phyloP scores from a whole-genome alignment of 2,797 vertebrate species.

The Tamandua tetradactyla region DNA sequence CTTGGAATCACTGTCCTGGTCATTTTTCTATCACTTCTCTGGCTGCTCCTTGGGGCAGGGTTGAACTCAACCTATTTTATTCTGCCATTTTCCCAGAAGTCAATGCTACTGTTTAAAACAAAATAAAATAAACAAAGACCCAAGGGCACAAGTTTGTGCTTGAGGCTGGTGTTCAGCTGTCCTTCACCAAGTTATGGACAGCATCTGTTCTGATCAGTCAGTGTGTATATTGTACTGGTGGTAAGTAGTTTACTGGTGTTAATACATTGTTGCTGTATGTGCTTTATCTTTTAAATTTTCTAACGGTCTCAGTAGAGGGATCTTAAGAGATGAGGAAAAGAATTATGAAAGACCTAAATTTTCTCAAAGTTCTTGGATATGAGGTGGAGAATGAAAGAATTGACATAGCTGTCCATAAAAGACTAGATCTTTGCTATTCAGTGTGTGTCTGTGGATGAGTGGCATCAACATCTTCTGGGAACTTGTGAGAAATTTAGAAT shows the following conservation, averaged over 20 bases:
- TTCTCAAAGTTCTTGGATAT: not conserved
- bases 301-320: not conserved
- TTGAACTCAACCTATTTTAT: too few relatives aligned
- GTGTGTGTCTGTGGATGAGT: not conserved
- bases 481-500: not conserved
- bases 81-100: too few relatives aligned
- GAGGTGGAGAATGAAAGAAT: not conserved
- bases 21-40: too few relatives aligned
- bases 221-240: not conserved
- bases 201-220: too few relatives aligned
- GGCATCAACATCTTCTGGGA: too few relatives aligned
- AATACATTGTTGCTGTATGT: fast-evolving
- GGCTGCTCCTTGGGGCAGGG: too few relatives aligned
- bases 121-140: not conserved
- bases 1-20: too few relatives aligned
- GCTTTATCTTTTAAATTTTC: not conserved
- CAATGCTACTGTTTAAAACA: not conserved
- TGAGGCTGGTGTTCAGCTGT: not conserved
- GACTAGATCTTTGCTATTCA: not conserved
- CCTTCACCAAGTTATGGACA: fast-evolving
- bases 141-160: fast-evolving
- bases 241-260: not conserved
- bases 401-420: not conserved
- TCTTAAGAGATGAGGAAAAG: not conserved
- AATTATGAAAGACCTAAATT: not conserved